Evolutionary conservation across 2,797 vertebrate genomes (phyloP).

Genomic region (Enteromius paludinosus): DNA sequence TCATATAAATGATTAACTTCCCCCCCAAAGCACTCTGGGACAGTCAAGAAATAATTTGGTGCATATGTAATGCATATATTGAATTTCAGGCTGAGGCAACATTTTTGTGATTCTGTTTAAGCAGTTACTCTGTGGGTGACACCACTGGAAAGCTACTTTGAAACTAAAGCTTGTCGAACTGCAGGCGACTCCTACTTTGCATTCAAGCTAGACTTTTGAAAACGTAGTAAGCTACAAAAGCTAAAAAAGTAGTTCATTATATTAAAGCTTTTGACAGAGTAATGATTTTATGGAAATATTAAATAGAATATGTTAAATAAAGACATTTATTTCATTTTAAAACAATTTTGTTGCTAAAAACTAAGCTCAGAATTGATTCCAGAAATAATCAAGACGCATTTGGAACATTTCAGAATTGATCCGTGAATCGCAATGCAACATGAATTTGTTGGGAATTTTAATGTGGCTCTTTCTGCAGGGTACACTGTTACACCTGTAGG

Average conservation of each 20-base stretch:
- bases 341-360: not conserved
- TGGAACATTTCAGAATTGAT: too few relatives aligned
- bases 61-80: slow-evolving; percentile 29
- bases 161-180: slow-evolving; percentile 12
- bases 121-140: slow-evolving; percentile 21
- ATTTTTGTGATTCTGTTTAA: slow-evolving; percentile 19
- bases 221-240: not conserved
- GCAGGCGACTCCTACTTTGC: not conserved
- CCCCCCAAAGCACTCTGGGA: slow-evolving; percentile 13
- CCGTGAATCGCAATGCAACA: too few relatives aligned
- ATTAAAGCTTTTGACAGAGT: not conserved
- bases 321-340: not conserved
- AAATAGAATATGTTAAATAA: not conserved
- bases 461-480: not conserved
- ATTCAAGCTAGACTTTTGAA: not conserved
- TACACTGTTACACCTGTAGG: not conserved
- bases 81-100: slow-evolving; percentile 7
- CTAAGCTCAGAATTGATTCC: too few relatives aligned
- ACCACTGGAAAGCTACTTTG: slow-evolving; percentile 24
- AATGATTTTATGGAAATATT: not conserved
- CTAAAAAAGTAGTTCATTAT: not conserved
- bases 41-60: slow-evolving; percentile 24
- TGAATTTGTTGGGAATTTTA: not conserved
- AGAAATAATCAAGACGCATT: too few relatives aligned
- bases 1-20: slow-evolving; percentile 33